phyloP scores from a whole-genome alignment of 2,113 vertebrate genomes.

The Xiphorhynchus elegans region DNA sequence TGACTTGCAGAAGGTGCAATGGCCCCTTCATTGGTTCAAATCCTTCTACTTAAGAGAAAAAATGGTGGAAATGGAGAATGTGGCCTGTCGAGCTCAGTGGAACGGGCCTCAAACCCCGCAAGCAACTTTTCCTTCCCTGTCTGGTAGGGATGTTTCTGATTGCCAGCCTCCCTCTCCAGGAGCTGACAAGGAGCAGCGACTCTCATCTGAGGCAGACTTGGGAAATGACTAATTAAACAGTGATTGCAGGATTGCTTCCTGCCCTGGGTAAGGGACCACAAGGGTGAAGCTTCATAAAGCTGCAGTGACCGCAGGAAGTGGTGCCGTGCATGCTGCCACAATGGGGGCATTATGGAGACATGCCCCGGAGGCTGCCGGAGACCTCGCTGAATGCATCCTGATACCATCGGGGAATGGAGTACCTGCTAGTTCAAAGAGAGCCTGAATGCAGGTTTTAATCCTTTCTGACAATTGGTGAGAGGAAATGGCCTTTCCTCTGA shows the following conservation, averaged over 20 bases:
- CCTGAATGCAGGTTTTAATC: slow-evolving; percentile 69
- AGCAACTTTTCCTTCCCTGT: background rate
- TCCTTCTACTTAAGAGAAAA: background rate
- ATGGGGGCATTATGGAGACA: slow-evolving; percentile 64
- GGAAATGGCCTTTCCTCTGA: slow-evolving; percentile 73
- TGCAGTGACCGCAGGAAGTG: slow-evolving; percentile 42
- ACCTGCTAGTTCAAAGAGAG: slow-evolving; percentile 69
- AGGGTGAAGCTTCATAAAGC: slow-evolving; percentile 54
- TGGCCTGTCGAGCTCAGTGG: background rate
- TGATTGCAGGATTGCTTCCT: slow-evolving; percentile 67
- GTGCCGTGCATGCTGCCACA: slow-evolving; percentile 39
- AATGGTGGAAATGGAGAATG: background rate
- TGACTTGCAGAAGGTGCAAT: slow-evolving; percentile 11
- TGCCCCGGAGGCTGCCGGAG: slow-evolving; percentile 56
- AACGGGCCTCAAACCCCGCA: fast-evolving
- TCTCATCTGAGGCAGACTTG: slow-evolving; percentile 2
- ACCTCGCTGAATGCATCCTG: slow-evolving; percentile 41
- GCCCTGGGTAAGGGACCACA: slow-evolving; percentile 46
- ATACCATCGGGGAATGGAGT: slow-evolving; percentile 64
- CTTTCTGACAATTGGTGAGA: slow-evolving; percentile 67
- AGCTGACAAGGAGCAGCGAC: slow-evolving; percentile 19
- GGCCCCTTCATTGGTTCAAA: background rate
- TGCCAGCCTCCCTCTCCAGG: background rate
- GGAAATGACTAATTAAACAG: slow-evolving; percentile 67
- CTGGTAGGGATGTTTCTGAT: background rate